Percentiles rank a stretch among this genome's conserved stretches.
Conservation (phyloP, 2,797 vertebrate species). For the Sebastes ruberrimus region DNA sequence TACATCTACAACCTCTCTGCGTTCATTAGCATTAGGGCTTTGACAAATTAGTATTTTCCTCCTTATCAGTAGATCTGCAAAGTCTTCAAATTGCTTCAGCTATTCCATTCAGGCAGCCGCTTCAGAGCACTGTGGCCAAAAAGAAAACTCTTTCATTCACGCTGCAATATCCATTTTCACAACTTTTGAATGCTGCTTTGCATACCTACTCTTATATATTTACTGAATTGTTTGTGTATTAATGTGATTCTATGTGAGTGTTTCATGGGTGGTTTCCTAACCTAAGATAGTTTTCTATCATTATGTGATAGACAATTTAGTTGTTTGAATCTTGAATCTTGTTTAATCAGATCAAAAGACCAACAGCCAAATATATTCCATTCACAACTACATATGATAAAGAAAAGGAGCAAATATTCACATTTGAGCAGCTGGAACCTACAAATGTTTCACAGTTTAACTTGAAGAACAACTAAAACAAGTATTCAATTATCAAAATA, state of each 20-base stretch:
- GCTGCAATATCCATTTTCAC: background rate
- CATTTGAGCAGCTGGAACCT: background rate
- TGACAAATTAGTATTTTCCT: background rate
- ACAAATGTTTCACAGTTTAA: background rate
- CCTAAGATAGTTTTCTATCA: background rate
- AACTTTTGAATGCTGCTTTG: background rate
- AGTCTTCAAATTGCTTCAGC: background rate
- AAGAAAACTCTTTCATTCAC: background rate
- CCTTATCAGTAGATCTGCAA: background rate
- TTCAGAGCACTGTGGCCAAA: background rate
- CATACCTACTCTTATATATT: too few relatives aligned
- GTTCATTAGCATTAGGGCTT: background rate
- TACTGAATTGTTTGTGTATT: background rate
- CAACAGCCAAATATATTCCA: background rate
- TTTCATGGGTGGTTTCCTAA: background rate
- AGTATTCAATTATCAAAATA: background rate
- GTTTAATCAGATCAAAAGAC: background rate
- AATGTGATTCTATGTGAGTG: background rate
- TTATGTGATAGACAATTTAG: background rate
- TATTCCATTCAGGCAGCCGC: background rate
- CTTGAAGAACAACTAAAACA: background rate
- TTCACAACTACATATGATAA: background rate
- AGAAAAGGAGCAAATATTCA: background rate
- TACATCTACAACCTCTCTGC: background rate
- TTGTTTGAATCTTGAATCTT: background rate